Evolutionary conservation across 2,888 invertebrate genomes (phyloP).

Genomic region (Dynastes grantii): DNA sequence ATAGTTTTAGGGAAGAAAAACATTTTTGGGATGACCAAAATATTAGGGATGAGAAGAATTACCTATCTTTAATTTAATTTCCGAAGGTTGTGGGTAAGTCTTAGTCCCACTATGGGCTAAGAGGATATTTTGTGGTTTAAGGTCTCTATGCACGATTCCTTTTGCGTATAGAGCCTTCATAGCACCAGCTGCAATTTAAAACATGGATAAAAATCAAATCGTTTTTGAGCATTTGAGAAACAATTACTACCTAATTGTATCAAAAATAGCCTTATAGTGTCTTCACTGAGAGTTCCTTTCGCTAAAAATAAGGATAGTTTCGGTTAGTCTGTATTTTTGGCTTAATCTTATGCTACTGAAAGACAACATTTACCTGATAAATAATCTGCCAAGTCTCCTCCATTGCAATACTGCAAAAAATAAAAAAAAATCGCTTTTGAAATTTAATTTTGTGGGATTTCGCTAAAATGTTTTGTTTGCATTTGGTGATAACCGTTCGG

Average conservation of each 20-base stretch:
- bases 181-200: constrained; percentile 83
- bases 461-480: neutral
- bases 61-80: constrained; percentile 97
- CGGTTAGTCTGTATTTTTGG: constrained; percentile 21
- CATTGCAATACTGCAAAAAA: constrained; percentile 94
- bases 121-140: constrained; percentile 99
- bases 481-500: too few species aligned
- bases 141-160: constrained; percentile 98
- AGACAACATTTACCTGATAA: constrained; percentile 77
- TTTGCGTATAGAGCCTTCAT: constrained; percentile 98
- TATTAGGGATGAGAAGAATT: constrained; percentile 52
- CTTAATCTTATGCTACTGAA: neutral
- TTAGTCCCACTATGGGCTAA: constrained; percentile 86
- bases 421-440: constrained; percentile 51
- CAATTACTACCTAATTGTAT: constrained; percentile 85
- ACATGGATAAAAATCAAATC: constrained; percentile 19
- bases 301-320: constrained; percentile 70
- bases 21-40: neutral
- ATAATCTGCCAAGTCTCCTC: constrained; percentile 98
- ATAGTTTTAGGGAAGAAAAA: too few species aligned
- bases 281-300: constrained; percentile 96
- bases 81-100: constrained; percentile 80
- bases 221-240: constrained; percentile 5
- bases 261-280: constrained; percentile 95
- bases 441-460: too few species aligned